Evolutionary conservation across 1,140 invertebrate genomes (phyloP), one percentile per base, ranked within the genome.

Genomic region (Riptortus pedestris): DNA sequence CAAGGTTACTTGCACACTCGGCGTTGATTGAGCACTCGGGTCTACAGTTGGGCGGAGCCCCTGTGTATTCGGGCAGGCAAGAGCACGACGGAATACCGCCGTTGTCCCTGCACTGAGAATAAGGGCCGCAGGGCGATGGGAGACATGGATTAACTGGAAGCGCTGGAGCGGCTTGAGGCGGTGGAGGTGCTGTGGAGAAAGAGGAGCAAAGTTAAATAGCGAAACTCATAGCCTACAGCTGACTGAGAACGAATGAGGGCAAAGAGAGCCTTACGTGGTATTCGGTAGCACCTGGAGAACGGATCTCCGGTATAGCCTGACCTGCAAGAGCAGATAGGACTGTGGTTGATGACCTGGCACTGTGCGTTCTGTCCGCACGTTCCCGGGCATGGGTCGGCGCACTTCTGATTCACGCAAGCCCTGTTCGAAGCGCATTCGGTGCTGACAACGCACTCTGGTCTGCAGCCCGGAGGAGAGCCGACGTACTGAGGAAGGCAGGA

Each of bases 91-190:
- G 24, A 29, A 51, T 27, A 3, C 45, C 58, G 20, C 74, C 67
- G 45, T 81, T 81, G 70, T 79, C 74, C 63, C 79, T 72, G 70
- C 88, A 90, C 68, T 83, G 73, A 0, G 87, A 78, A 71, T 88
- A 89, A 7, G 80, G 76, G 45, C 87, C 88, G 73, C 88, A 90
- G 1, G 83, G 82, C 24, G 84, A 80, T 66, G 78, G 79, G n/a
- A 75, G 66, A 64, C 79, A 81, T 5, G 79, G 77, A 58, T 73
- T 72, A 12, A 67, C 38, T 86, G 65, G 78, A 75, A 57, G 76
- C 78, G 52, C 76, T 73, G 70, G 83, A 85, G 61, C 68, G 11
- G 68, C 65, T 58, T 69, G 64, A n/a, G 69, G 65, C 11, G 66
- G 67, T n/a, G n/a, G n/a, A 27, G 66, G 62, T 52, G 59, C 57